These are phyloP conservation scores for Drosophila quinaria DNA, from an alignment of 2,888 invertebrate genomes.

Conservation along the genomic window DNA sequence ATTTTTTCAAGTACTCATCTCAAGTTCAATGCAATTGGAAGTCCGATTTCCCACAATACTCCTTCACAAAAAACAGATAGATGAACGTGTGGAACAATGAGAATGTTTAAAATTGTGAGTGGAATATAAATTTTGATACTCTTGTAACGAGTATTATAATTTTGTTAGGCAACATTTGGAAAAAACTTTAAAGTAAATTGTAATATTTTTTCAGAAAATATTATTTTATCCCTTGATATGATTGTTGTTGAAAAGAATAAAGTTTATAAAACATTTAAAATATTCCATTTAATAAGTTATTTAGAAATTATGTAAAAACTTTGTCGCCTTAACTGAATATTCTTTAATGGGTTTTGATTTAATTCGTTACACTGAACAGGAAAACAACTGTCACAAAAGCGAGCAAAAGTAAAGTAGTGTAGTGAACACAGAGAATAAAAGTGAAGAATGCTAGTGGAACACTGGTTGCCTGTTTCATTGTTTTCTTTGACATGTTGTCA, in stretches of 20 bases:
- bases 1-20: constrained; percentile 17
- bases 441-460: constrained; percentile 2
- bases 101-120: constrained; percentile 20
- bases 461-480: constrained; percentile 44
- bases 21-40: constrained; percentile 7
- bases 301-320: constrained; percentile 5
- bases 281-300: not conserved
- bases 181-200: no score
- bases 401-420: not conserved
- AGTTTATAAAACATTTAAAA: no score
- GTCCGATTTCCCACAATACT: constrained; percentile 13
- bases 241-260: no score
- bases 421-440: constrained; percentile 7
- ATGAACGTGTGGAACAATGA: not conserved
- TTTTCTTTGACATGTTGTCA: constrained; percentile 58
- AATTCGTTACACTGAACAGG: constrained; percentile 7
- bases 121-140: constrained; percentile 4
- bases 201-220: no score
- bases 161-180: not conserved
- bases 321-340: not conserved
- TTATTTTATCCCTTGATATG: no score
- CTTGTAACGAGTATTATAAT: not conserved
- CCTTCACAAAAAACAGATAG: constrained; percentile 12
- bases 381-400: not conserved
- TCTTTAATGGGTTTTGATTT: constrained; percentile 2